Base-by-base conservation (phyloP, 2,888 invertebrate genomes). In the Platynereis dumerilii region DNA sequence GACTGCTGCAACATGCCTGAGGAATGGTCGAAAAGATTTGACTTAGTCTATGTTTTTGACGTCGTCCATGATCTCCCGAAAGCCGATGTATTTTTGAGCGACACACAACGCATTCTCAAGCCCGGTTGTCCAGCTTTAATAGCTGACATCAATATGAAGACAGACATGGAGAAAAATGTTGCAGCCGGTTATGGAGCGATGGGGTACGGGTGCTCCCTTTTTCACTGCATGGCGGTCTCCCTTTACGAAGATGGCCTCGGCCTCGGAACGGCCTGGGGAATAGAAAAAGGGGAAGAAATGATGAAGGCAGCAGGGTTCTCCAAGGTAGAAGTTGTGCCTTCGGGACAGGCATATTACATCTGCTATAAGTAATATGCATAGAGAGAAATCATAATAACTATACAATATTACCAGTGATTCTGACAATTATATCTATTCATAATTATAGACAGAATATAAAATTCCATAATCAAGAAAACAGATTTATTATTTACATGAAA, bases 181-280 rank as follows among this genome's bases (percentile, higher is more conserved):
- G 63, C 44, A 22, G 28, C 29, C 42, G 45, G 52, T 1, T 15
- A 44, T 7, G 58, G 57, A 26, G 27, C 48, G 12, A 39, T 45
- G 26, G 24, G 39, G 17, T 58, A 63, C 20, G 56, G 27, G 45
- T 22, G 29, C 27, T 48, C 45, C 29, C 58, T 63, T 24, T 63
- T 57, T 29, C 58, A 63, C 58, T 63, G 63, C 55, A 58, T 63
- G 63, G 57, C 58, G 17, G 58, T 57, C 57, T 63, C 63, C 15
- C 39, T 58, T n/a, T 22, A 48, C n/a, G 34, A 24, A 26, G 34
- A 34, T 34, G 63, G 58, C 22, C 39, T 42, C 1, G 63, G 63
- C 12, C 29, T 57, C 26, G 63, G 63, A 24, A 45, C 63, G 2
- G 53, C 48, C 45, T 63, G 63, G 63, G 63, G 63, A 3, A 26